Evolutionary conservation across 2,113 vertebrate species (phyloP), one percentile per base, ranked within the genome.

Genomic region (Thinocorus orbignyianus): DNA sequence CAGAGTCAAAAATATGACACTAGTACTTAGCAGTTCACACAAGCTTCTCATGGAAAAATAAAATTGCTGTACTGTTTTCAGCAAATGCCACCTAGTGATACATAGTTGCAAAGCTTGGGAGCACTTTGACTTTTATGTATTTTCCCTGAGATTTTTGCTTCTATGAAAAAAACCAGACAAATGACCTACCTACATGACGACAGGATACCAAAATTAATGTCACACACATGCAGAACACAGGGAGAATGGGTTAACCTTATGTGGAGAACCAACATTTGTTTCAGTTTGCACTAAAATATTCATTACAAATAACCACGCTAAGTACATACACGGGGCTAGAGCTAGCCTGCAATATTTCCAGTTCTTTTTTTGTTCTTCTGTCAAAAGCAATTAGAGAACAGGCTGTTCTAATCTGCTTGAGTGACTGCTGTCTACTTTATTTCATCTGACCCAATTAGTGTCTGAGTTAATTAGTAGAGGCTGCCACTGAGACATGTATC

Each of bases 1-100:
- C n/a, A 42, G 48, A 44, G 11, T 51, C 49, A 87, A 55, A 82
- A 81, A 62, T 16, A 37, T 3, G 4, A 55, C 25, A 58, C 33
- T 77, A 49, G 3, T 22, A 86, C 20, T 44, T 33, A 58, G 19
- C 2, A 9, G 60, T 80, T 60, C 85, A 68, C 11, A 57, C 13
- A 82, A 19, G 26, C 24, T 72, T 74, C 69, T 51, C 19, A 86
- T 61, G 6, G 55, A 69, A 86, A 95, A 92, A 39, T 70, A 22
- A 78, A 83, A 86, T 37, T 60, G 52, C 64, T 71, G 18, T 82
- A 73, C 82, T 78, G 61, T 88, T 93, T 96, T 88, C 93, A 93
- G 80, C 52, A 96, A 96, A 95, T 95, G 92, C 95, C 95, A 96
- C 49, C 92, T 96, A 93, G 93, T 86, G 88, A 96, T 93, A 51